phyloP scores from a whole-genome alignment of 2,888 invertebrate species.

The Agrilus mali region DNA sequence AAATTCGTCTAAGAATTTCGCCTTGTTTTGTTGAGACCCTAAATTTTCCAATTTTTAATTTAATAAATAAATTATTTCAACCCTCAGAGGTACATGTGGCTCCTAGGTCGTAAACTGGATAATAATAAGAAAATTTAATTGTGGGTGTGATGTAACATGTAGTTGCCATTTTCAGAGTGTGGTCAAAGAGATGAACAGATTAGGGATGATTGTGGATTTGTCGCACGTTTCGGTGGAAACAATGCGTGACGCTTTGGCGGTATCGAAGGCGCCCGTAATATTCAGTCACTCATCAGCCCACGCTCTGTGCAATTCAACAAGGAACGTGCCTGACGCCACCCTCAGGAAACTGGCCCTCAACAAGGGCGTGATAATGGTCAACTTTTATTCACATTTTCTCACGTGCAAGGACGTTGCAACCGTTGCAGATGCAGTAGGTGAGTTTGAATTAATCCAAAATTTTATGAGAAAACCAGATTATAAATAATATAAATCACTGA shows the following conservation, averaged over 20 bases:
- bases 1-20: not conserved
- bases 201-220: conserved; percentile 79
- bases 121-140: not conserved
- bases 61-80: too few species aligned
- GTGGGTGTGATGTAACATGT: not conserved
- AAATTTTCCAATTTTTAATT: too few species aligned
- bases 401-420: conserved; percentile 64
- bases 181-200: conserved; percentile 77
- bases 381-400: conserved; percentile 69
- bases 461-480: too few species aligned
- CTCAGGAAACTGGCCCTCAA: conserved; percentile 60
- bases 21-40: conserved; percentile 4
- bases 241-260: conserved; percentile 66
- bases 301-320: conserved; percentile 64
- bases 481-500: too few species aligned
- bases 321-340: conserved; percentile 71
- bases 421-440: conserved; percentile 70
- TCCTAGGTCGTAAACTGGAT: too few species aligned
- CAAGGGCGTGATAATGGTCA: conserved; percentile 77
- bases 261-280: conserved; percentile 69
- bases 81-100: not conserved
- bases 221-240: conserved; percentile 70
- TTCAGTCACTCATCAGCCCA: conserved; percentile 79
- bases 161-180: conserved; percentile 45
- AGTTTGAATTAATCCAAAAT: conserved; percentile 20